Percentiles rank a stretch among this genome's conserved stretches.
phyloP scores from a whole-genome alignment of 2,113 vertebrate species.

The Pogona vitticeps region DNA sequence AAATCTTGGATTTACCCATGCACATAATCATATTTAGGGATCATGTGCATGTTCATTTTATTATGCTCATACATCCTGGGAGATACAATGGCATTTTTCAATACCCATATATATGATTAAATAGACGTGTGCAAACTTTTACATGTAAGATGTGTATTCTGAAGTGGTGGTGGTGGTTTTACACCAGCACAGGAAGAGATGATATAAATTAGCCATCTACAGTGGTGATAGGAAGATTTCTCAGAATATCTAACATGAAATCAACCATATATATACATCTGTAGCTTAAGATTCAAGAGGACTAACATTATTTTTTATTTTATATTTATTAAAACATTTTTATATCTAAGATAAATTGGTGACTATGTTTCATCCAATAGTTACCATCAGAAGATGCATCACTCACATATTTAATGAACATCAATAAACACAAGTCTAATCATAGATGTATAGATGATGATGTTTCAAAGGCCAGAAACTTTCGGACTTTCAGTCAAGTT shows the following conservation, averaged over 20 bases:
- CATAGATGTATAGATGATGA: constrained; percentile 61
- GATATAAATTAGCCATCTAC: not conserved
- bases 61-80: not conserved
- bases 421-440: constrained; percentile 55
- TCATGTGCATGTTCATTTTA: not conserved
- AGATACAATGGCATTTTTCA: not conserved
- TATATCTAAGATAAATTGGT: constrained; percentile 67
- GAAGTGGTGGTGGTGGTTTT: not conserved
- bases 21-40: not conserved
- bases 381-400: constrained; percentile 70
- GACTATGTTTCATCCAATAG: constrained; percentile 69
- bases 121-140: not conserved
- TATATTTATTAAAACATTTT: constrained; percentile 20
- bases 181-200: not conserved
- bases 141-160: not conserved
- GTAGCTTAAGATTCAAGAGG: not conserved
- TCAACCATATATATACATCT: not conserved
- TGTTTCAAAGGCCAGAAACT: constrained; percentile 50
- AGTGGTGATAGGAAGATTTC: not conserved
- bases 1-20: not conserved
- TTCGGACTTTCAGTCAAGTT: constrained; percentile 48
- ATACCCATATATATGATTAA: not conserved
- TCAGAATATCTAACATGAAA: not conserved
- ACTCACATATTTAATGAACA: constrained; percentile 71
- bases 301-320: not conserved